These are phyloP conservation scores for Noctua pronuba DNA, from an alignment of 2,888 invertebrate species.

Conservation along the genomic window DNA sequence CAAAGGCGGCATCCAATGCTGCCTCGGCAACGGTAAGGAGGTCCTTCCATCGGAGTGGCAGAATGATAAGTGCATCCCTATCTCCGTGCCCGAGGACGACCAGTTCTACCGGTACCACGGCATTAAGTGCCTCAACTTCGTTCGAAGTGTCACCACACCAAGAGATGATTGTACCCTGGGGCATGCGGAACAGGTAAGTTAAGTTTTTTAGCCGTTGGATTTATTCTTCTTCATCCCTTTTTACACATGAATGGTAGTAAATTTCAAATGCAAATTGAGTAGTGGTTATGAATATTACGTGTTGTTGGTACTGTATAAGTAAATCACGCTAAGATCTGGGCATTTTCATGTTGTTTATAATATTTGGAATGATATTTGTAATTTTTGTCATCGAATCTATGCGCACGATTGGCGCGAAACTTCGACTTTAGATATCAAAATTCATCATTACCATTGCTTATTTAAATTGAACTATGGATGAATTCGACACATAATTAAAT, in stretches of 20 bases:
- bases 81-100: conserved; percentile 89
- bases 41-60: conserved; percentile 83
- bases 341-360: no score
- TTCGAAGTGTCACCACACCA: conserved; percentile 90
- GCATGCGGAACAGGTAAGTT: conserved; percentile 89
- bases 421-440: no score
- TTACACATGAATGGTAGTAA: neutral
- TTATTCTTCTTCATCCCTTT: neutral
- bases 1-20: conserved; percentile 90
- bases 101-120: conserved; percentile 87
- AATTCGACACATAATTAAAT: no score
- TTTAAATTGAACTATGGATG: no score
- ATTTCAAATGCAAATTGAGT: no score
- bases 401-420: no score
- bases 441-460: no score
- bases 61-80: conserved; percentile 91
- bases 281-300: no score
- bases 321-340: no score
- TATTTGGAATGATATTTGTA: no score
- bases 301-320: no score
- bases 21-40: conserved; percentile 83
- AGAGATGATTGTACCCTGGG: conserved; percentile 90
- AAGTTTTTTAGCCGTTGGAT: neutral
- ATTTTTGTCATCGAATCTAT: no score
- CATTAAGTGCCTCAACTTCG: conserved; percentile 91